Evolutionary conservation across 2,113 vertebrate genomes (phyloP), one percentile per base, ranked within the genome.

Genomic region (Petrocephalus microphthalmus): DNA sequence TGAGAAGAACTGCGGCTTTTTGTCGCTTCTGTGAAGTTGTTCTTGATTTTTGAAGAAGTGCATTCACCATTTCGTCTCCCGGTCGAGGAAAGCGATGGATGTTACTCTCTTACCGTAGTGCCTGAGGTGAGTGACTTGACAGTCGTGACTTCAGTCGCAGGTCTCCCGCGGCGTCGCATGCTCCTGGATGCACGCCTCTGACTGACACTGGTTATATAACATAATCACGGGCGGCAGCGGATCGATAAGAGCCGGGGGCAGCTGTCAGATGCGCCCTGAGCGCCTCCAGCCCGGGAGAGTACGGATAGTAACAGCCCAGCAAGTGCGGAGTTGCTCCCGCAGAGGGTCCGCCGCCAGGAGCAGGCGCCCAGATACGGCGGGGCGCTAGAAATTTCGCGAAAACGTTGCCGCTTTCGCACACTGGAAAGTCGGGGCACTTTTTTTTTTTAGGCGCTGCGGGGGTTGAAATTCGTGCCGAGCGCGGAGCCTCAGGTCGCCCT

Each of bases 71-170:
- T 90, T 90, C 89, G 88, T 89, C 85, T 86, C 56, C 89, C 87
- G 92, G 92, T 92, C 87, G 90, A 88, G 83, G 82, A 81, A 90
- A 93, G 91, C 89, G 86, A 92, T 94, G 94, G 92, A 94, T 83
- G 91, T 92, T 86, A 91, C 90, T 91, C 86, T 60, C 89, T 88
- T 91, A 90, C 88, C 87, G 25, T 89, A 90, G 91, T 86, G 93
- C 87, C 86, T 93, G 91, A 94, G 95, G 95, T 95, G 91, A 95
- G 95, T 94, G 91, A 94, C 91, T 92, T 91, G 89, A 93, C 90
- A 89, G 90, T 90, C 91, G 90, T 91, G 88, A 91, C 91, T 92
- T 94, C 92, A 86, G 25, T 86, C 29, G 22, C 33, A 84, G 82
- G 53, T 89, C 49, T 88, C 49, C 37, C 33, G 52, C 19, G 84